phyloP scores from a whole-genome alignment of 2,888 invertebrate species.

The Phlogophora meticulosa region DNA sequence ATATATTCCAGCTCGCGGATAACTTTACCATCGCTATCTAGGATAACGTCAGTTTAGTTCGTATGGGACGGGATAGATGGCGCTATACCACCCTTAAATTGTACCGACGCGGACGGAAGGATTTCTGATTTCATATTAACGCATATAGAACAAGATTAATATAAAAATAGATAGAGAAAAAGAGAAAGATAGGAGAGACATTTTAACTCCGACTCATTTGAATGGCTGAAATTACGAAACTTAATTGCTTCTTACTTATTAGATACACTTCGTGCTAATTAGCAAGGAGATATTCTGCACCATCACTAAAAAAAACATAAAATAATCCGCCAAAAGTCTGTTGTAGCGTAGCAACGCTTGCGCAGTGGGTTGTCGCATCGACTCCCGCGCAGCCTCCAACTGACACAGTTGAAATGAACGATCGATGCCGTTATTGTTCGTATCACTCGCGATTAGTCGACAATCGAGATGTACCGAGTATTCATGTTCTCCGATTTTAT shows the following conservation, averaged over 20 bases:
- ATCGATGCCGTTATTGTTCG: conserved; percentile 84
- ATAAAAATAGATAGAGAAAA: too few species aligned
- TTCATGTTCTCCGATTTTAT: conserved; percentile 45
- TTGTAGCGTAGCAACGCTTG: conserved; percentile 33
- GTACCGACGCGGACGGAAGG: too few species aligned
- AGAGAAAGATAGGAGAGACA: too few species aligned
- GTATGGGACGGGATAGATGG: too few species aligned
- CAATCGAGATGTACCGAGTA: conserved; percentile 51
- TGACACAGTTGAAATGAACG: conserved; percentile 77
- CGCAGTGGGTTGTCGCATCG: conserved; percentile 50
- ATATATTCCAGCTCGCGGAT: too few species aligned
- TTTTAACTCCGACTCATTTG: too few species aligned
- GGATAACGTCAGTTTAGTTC: too few species aligned
- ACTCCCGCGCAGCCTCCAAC: conserved; percentile 60
- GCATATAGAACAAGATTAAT: too few species aligned
- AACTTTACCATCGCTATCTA: too few species aligned
- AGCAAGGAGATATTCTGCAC: conserved; percentile 25
- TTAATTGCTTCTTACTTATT: conserved; percentile 26
- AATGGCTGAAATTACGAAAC: conserved; percentile 8
- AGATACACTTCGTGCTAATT: conserved; percentile 45
- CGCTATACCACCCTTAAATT: too few species aligned
- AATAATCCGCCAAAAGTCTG: conserved; percentile 17
- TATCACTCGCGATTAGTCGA: conserved; percentile 73
- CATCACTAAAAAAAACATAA: conserved; percentile 18
- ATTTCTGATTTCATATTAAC: too few species aligned